A percentile compares a stretch with the other conserved stretches of the same genome.
These are phyloP conservation scores for Helicoverpa zea DNA, from an alignment of 1,140 invertebrate genomes.

Conservation along the genomic window DNA sequence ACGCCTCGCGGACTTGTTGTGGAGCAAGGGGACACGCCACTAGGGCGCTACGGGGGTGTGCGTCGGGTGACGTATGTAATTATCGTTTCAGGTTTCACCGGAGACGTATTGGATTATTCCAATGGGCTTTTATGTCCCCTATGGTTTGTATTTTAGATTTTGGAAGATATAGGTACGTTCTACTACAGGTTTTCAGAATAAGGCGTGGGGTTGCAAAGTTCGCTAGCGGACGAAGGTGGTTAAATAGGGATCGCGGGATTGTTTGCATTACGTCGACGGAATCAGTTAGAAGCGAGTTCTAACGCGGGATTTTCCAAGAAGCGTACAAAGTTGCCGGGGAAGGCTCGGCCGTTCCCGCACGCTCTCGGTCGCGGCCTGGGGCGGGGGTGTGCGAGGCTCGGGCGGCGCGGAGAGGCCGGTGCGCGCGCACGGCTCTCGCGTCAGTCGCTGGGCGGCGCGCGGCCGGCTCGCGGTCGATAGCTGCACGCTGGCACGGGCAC, in stretches of 20 bases:
- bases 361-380: slow-evolving; percentile 43
- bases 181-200: background rate
- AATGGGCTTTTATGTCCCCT: background rate
- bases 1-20: slow-evolving; percentile 56
- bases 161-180: background rate
- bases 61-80: slow-evolving; percentile 52
- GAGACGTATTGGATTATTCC: slow-evolving; percentile 40
- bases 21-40: slow-evolving; percentile 47
- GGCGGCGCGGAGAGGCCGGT: slow-evolving; percentile 58
- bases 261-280: slow-evolving; percentile 27
- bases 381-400: slow-evolving; percentile 53
- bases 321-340: slow-evolving; percentile 48
- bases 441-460: slow-evolving; percentile 84
- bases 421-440: slow-evolving; percentile 81
- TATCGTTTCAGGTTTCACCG: slow-evolving; percentile 46
- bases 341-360: slow-evolving; percentile 38
- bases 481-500: slow-evolving; percentile 71
- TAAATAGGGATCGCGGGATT: background rate
- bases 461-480: slow-evolving; percentile 83
- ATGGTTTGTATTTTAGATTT: background rate
- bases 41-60: slow-evolving; percentile 32
- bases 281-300: slow-evolving; percentile 38
- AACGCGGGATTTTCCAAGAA: slow-evolving; percentile 46
- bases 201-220: background rate
- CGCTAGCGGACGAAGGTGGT: background rate